Evolutionary conservation across 2,113 vertebrate genomes (phyloP).

Genomic region (Clarias magur): DNA sequence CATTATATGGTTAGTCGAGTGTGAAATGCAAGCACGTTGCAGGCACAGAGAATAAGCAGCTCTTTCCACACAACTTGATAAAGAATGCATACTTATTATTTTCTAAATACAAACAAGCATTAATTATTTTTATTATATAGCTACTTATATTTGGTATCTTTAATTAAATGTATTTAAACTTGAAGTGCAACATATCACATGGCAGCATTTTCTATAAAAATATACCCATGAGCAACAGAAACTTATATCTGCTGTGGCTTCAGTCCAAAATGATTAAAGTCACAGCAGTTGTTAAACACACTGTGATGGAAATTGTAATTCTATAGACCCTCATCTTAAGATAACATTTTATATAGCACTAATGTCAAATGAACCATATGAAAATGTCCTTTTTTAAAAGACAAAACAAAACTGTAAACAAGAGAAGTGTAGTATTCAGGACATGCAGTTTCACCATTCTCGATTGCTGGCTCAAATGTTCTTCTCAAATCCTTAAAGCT

Average conservation of each 20-base stretch:
- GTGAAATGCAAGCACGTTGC: background rate
- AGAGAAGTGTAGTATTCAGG: background rate
- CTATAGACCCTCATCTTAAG: background rate
- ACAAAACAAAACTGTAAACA: background rate
- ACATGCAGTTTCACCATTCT: background rate
- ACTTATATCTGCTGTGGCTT: background rate
- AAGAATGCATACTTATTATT: background rate
- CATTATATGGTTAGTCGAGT: background rate
- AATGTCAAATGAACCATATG: background rate
- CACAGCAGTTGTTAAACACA: background rate
- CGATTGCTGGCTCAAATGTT: background rate
- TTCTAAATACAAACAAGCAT: background rate
- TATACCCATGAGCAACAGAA: background rate
- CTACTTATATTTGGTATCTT: background rate
- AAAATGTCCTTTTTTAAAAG: background rate
- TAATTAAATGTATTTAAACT: background rate
- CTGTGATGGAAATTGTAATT: background rate
- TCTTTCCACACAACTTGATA: background rate
- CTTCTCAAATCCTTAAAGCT: no score
- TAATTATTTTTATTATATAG: no score
- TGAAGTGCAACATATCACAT: background rate
- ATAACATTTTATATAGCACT: background rate
- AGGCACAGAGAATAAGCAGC: background rate
- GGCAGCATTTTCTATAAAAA: background rate
- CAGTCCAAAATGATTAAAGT: background rate